Evolutionary conservation across 2,113 vertebrate genomes (phyloP), one percentile per base, ranked within the genome.

Genomic region (Sinocyclocheilus rhinocerous): DNA sequence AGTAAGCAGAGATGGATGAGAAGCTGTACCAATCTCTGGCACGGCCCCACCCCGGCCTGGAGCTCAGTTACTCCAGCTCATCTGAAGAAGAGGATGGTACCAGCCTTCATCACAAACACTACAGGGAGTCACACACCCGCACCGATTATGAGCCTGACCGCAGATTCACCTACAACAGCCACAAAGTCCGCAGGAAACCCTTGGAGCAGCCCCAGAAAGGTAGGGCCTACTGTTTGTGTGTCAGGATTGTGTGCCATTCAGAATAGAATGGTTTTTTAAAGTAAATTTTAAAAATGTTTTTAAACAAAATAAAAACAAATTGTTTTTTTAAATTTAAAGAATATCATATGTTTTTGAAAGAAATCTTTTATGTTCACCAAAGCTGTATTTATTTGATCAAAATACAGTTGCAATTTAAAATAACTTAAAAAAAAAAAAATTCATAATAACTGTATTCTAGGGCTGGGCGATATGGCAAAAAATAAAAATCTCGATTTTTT

Each of bases 51-150:
- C 96, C 96, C 81, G 96, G 96, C 91, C 95, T 97, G 94, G 96
- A 97, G 94, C 90, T 96, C 88, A 93, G 95, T 86, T 97, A 97
- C 88, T 95, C 96, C 3, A 97, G 96, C 89, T 97, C 96, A 81
- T 97, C 96, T 1, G 96, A 97, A 79, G 96, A 97, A 81, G 97
- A 96, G 63, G 96, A 97, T 86, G 96, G 96, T 90, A 95, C 95
- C 16, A 93, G 91, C 83, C 96, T 96, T 91, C 95, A 95, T 85
- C 95, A 95, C 83, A 96, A 96, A 63, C 93, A 96, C 5, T 97
- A 96, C 2, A 95, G 96, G 45, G 88, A 89, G 59, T 92, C 95
- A 89, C 96, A 95, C 94, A 96, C 95, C 70, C 94, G 95, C 50
- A 95, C 87, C 57, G 96, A 97, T 77, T 97, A 96, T 15, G 94